Evolutionary conservation across 1,140 invertebrate species (phyloP).

Genomic region (Capitella teleta): DNA sequence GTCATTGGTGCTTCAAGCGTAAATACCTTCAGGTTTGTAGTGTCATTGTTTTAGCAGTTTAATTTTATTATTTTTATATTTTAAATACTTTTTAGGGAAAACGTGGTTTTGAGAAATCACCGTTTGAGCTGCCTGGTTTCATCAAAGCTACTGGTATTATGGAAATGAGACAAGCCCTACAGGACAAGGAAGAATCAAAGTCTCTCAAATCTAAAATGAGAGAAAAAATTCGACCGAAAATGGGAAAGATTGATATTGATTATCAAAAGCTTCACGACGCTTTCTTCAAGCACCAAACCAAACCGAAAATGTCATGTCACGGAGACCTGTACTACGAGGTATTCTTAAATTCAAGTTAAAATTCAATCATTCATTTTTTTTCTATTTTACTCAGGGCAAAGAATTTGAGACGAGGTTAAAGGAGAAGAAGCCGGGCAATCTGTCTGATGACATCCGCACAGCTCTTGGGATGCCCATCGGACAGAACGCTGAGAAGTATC

Average conservation of each 20-base stretch:
- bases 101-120: conserved; percentile 95
- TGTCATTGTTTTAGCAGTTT: no score
- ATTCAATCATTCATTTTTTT: no score
- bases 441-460: conserved; percentile 88
- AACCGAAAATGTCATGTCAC: conserved; percentile 96
- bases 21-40: conserved; percentile 92
- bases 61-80: no score
- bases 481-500: conserved; percentile 47
- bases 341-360: not conserved
- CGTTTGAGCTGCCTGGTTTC: conserved; percentile 96
- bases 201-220: conserved; percentile 97
- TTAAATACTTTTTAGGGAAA: no score
- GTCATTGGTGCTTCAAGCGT: conserved; percentile 99
- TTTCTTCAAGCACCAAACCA: conserved; percentile 99
- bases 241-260: conserved; percentile 99
- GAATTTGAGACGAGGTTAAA: conserved; percentile 96
- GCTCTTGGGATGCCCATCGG: conserved; percentile 98
- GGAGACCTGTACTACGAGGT: conserved; percentile 97
- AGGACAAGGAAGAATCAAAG: conserved; percentile 94
- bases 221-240: conserved; percentile 88
- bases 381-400: conserved; percentile 62
- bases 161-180: conserved; percentile 97
- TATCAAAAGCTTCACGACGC: conserved; percentile 99
- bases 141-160: conserved; percentile 99
- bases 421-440: conserved; percentile 96